Conservation (phyloP, 2,888 invertebrate species). For the Orthonychiurus folsomi region DNA sequence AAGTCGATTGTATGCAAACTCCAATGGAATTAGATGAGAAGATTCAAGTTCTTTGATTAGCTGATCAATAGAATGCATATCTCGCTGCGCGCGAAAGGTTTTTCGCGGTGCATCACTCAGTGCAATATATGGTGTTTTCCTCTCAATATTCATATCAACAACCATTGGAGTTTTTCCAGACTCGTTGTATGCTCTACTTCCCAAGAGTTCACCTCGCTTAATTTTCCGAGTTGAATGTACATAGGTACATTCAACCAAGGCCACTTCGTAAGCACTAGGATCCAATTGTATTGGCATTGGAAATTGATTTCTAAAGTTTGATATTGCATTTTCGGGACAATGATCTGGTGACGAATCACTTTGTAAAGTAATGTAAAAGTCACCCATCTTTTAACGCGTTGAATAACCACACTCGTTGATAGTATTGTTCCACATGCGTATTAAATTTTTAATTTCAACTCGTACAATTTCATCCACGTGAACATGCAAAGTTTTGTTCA, state of each 20-base stretch:
- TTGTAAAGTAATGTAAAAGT: slow-evolving; percentile 8
- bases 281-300: background rate
- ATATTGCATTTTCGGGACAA: slow-evolving; percentile 6
- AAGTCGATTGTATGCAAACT: too few relatives aligned
- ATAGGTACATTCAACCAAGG: slow-evolving; percentile 9
- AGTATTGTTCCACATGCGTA: too few relatives aligned
- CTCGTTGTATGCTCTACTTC: background rate
- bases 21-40: too few relatives aligned
- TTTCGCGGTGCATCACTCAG: background rate
- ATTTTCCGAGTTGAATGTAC: background rate
- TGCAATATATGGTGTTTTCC: background rate
- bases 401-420: too few relatives aligned
- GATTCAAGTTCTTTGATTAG: background rate
- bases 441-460: too few relatives aligned
- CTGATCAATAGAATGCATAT: background rate
- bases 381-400: too few relatives aligned
- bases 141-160: background rate
- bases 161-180: background rate
- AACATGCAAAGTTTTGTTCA: too few relatives aligned
- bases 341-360: slow-evolving; percentile 2
- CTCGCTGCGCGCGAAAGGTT: too few relatives aligned
- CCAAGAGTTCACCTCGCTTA: background rate
- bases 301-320: slow-evolving; percentile 8
- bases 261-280: background rate
- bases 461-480: too few relatives aligned